Base-by-base conservation (phyloP, 1,140 invertebrate genomes). In the Acromyrmex echinatior region DNA sequence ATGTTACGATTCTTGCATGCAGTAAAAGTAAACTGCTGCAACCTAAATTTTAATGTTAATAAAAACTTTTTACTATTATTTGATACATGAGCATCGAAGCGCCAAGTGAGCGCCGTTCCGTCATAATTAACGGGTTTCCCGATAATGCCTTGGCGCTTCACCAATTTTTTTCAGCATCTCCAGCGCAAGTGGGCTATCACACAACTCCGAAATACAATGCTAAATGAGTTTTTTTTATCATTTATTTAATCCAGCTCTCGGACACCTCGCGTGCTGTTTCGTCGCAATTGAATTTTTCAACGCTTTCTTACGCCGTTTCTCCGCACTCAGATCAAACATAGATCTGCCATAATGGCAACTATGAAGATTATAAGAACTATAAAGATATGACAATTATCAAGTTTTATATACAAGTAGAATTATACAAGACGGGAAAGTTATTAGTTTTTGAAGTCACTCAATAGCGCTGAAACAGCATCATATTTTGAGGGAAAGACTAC, bases 271-370 rank as follows among this genome's bases (percentile, higher is more conserved):
- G 77, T 79, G 77, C 28, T 45, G n/a, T 3, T 51, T 18, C 18
- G 12, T 65, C n/a, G 5, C 66, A 66, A 66, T 66, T 73, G 10
- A 18, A 63, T 56, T 86, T 79, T 63, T 89, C 56, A 86, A 86
- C 88, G 82, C 87, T 89, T 89, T 89, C 82, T 89, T 63, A 71
- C 58, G 71, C 60, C 76, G 62, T 87, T 90, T 90, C 77, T 90
- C 84, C n/a, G 2, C 39, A 45, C 39, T 45, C 9, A 45, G 39
- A 45, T 9, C 39, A 12, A 45, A 45, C 39, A 45, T 45, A 45
- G 25, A 25, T 25, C 25, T 25, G 25, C 25, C 1, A 9, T 45
- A 10, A 45, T 45, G 9, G 39, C 39, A 45, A 45, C 39, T 45
- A 45, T 12, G 10, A 45, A 45, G 39, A 45, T 25, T 25, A 25